Percentiles rank a stretch among this genome's conserved stretches.
These are phyloP conservation scores for Hirudinaria manillensis DNA, from an alignment of 2,888 invertebrate species.

Conservation along the genomic window DNA sequence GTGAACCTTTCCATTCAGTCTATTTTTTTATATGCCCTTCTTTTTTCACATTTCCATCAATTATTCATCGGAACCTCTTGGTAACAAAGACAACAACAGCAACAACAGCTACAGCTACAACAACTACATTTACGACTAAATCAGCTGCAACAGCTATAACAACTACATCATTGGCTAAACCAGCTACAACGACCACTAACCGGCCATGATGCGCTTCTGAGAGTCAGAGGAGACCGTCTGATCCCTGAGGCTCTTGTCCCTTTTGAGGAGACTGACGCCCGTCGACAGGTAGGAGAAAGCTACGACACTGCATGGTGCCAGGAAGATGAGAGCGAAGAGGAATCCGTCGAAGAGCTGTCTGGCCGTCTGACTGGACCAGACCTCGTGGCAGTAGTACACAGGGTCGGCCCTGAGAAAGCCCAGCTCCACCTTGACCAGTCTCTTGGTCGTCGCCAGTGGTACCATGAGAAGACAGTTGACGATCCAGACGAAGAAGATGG, in stretches of 20 bases:
- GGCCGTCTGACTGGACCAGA: conserved; percentile 42
- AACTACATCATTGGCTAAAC: too few species aligned
- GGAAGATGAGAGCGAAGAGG: conserved; percentile 70
- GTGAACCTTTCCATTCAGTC: too few species aligned
- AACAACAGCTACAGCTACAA: too few species aligned
- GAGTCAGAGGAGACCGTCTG: conserved; percentile 40
- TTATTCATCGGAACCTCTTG: too few species aligned
- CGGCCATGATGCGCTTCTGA: conserved; percentile 28
- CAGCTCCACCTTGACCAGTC: not conserved
- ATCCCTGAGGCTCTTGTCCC: conserved; percentile 43
- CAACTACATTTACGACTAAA: too few species aligned
- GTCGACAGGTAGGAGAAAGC: conserved; percentile 50
- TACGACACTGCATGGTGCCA: conserved; percentile 63
- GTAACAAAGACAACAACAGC: too few species aligned
- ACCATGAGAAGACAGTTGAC: conserved; percentile 65
- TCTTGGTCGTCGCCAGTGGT: conserved; percentile 56
- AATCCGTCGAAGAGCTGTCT: conserved; percentile 63
- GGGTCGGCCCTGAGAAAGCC: conserved; percentile 15
- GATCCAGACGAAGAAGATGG: conserved; percentile 60
- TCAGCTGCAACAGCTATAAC: too few species aligned
- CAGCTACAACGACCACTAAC: conserved; percentile 2
- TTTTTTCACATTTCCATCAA: too few species aligned
- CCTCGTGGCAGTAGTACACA: conserved; percentile 38
- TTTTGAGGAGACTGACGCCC: conserved; percentile 57
- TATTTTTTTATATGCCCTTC: too few species aligned